Evolutionary conservation across 2,888 invertebrate genomes (phyloP).

Genomic region (Philopedon plagiatum): DNA sequence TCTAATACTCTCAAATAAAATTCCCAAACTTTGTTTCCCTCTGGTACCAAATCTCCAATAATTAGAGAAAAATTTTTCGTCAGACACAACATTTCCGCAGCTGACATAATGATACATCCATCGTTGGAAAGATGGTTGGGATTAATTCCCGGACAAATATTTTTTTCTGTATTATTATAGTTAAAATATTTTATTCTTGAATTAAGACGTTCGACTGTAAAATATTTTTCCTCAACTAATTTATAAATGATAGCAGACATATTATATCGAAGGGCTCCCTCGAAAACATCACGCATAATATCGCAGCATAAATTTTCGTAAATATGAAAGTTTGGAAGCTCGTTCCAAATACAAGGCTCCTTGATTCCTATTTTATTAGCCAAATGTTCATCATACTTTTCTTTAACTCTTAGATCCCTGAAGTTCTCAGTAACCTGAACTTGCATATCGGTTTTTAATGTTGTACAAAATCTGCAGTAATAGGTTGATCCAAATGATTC

Average conservation of each 20-base stretch:
- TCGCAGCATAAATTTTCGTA: conserved; percentile 41
- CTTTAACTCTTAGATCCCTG: conserved; percentile 11
- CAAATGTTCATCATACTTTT: conserved; percentile 10
- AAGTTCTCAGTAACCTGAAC: not conserved
- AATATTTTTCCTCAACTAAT: conserved; percentile 37
- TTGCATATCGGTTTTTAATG: not conserved
- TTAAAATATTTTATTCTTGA: conserved; percentile 44
- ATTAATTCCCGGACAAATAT: conserved; percentile 45
- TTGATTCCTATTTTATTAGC: conserved; percentile 31
- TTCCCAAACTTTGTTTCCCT: conserved; percentile 30
- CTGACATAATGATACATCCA: conserved; percentile 37
- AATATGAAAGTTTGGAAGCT: conserved; percentile 34
- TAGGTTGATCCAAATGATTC: conserved; percentile 40
- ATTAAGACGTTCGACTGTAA: conserved; percentile 42
- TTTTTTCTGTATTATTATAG: conserved; percentile 39
- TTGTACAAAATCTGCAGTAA: conserved; percentile 43
- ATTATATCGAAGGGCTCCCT: conserved; percentile 48
- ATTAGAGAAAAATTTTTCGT: conserved; percentile 38
- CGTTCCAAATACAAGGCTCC: conserved; percentile 36
- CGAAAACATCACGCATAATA: conserved; percentile 50
- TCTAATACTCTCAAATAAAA: conserved; percentile 25
- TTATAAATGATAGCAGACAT: conserved; percentile 41
- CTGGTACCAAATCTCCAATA: conserved; percentile 38
- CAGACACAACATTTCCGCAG: conserved; percentile 47
- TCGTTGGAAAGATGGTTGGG: conserved; percentile 39